These are phyloP conservation scores for honey bee (Apis mellifera) DNA, from an alignment of 1,140 invertebrate species.

Conservation along the genomic window DNA sequence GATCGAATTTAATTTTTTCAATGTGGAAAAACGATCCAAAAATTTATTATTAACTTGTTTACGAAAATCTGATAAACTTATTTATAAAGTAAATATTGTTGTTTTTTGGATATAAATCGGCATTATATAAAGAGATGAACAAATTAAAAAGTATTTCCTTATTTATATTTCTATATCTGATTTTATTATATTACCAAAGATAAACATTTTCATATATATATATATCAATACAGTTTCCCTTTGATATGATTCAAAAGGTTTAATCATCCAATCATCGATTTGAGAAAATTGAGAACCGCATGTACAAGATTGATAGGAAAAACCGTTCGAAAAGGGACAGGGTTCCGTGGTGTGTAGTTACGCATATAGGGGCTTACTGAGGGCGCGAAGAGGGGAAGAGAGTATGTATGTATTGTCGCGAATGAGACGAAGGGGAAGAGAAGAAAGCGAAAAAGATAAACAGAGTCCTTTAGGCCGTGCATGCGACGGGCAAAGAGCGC, in stretches of 20 bases:
- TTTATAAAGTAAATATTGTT: no score
- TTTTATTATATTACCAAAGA: no score
- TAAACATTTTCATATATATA: no score
- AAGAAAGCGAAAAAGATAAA: slow-evolving; percentile 57
- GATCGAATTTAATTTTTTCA: no score
- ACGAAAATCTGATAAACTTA: no score
- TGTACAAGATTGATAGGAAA: background rate
- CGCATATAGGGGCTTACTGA: background rate
- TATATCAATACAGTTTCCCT: no score
- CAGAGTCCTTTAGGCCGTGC: slow-evolving; percentile 55
- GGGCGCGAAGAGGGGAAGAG: background rate
- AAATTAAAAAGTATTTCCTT: no score
- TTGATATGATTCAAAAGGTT: background rate
- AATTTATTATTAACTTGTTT: no score
- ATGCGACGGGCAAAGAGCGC: slow-evolving; percentile 65
- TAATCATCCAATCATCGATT: background rate
- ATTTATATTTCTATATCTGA: no score
- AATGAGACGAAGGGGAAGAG: slow-evolving; percentile 47
- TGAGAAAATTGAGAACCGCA: slow-evolving; percentile 1
- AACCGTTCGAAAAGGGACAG: background rate
- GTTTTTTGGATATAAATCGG: no score
- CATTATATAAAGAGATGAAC: no score
- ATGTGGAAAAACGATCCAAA: no score
- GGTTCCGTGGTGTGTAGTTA: slow-evolving; percentile 29
- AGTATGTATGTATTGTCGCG: slow-evolving; percentile 48